Evolutionary conservation across 2,888 invertebrate species (phyloP).

Genomic region (Schrankia costaestrigalis): DNA sequence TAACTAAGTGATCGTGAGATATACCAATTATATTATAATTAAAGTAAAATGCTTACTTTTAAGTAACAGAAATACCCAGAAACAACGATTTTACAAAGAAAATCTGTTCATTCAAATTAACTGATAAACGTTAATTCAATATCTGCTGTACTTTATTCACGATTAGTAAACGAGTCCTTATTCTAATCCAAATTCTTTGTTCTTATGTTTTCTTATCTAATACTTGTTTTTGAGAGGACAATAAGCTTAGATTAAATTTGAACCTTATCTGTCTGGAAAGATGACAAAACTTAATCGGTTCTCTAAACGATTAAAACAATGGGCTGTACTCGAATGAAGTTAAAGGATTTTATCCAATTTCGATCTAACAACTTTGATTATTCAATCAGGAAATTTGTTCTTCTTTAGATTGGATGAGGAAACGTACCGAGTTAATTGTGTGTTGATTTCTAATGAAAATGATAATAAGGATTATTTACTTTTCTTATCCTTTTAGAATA

Average conservation of each 20-base stretch:
- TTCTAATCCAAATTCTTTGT: conserved; percentile 31
- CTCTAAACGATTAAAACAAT: conserved; percentile 28
- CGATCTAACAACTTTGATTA: conserved; percentile 24
- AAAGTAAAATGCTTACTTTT: too few species aligned
- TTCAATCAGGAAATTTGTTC: conserved; percentile 20
- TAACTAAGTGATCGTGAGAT: too few species aligned
- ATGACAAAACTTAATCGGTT: conserved; percentile 36
- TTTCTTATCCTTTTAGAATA: too few species aligned
- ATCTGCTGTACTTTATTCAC: conserved; percentile 35
- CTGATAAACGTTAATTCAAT: conserved; percentile 33
- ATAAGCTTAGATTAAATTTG: conserved; percentile 33
- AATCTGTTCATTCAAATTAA: conserved; percentile 26
- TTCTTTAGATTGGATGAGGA: conserved; percentile 6
- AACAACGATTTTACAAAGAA: conserved; percentile 14
- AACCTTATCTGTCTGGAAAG: conserved; percentile 31
- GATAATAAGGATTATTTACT: too few species aligned
- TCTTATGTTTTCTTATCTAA: conserved; percentile 32
- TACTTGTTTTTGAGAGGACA: conserved; percentile 29
- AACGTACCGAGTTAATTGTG: too few species aligned
- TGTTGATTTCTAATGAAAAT: too few species aligned
- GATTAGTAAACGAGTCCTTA: conserved; percentile 24
- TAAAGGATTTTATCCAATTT: conserved; percentile 25
- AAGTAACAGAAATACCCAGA: background rate
- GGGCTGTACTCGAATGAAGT: conserved; percentile 18
- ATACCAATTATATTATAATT: too few species aligned